These are phyloP conservation scores for Liopterus haemorrhoidalis DNA, from an alignment of 2,888 invertebrate genomes.

Conservation along the genomic window DNA sequence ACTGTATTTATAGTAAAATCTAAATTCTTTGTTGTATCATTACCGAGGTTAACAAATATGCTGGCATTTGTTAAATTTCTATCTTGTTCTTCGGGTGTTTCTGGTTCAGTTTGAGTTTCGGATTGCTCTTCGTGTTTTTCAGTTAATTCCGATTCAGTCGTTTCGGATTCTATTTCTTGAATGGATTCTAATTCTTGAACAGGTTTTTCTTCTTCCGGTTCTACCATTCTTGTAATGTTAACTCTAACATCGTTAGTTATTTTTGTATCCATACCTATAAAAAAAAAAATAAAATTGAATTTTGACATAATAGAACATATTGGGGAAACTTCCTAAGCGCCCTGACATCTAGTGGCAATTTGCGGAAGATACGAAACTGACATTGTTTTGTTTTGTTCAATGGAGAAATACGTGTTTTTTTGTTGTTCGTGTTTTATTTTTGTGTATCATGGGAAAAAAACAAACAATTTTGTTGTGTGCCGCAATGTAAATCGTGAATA, in stretches of 20 bases:
- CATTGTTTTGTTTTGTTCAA: no score
- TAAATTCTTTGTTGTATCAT: constrained; percentile 37
- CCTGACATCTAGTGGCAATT: no score
- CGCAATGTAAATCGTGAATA: no score
- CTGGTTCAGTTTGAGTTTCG: neutral
- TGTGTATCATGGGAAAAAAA: no score
- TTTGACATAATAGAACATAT: no score
- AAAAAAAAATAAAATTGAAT: no score
- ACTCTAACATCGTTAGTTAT: constrained; percentile 2
- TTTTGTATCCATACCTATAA: no score
- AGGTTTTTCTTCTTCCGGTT: constrained; percentile 2
- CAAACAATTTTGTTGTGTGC: no score
- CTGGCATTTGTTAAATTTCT: constrained; percentile 14
- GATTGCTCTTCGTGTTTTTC: neutral
- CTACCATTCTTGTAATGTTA: constrained; percentile 2
- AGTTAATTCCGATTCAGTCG: neutral
- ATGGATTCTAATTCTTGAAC: neutral
- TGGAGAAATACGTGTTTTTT: no score
- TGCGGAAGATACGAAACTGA: no score
- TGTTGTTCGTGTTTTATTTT: no score
- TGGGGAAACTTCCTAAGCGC: no score
- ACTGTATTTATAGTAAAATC: constrained; percentile 33
- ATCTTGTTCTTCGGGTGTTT: constrained; percentile 4
- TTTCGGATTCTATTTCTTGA: constrained; percentile 17
- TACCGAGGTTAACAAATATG: constrained; percentile 28